These are phyloP conservation scores for Pteronura brasiliensis DNA, from an alignment of 2,113 vertebrate species.

Conservation along the genomic window DNA sequence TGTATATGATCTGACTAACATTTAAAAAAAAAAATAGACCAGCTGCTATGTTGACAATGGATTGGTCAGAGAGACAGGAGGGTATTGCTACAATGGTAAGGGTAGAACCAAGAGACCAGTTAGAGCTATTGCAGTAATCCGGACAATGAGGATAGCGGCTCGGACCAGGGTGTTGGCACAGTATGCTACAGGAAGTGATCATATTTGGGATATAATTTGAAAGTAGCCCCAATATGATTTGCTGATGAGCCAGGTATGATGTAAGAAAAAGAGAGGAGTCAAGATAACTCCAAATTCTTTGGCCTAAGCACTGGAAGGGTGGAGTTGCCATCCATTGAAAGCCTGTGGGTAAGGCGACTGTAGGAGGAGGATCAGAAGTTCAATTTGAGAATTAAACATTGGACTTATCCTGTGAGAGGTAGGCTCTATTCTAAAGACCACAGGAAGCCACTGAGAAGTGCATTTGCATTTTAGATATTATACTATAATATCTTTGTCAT, in stretches of 20 bases:
- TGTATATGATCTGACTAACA: background rate
- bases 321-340: background rate
- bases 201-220: background rate
- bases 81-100: background rate
- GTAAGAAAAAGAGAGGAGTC: background rate
- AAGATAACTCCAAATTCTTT: background rate
- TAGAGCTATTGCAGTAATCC: background rate
- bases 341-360: background rate
- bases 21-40: background rate
- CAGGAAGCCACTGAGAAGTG: background rate
- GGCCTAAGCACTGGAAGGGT: background rate
- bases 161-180: background rate
- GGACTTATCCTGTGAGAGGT: background rate
- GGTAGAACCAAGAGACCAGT: background rate
- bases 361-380: background rate
- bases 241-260: background rate
- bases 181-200: background rate
- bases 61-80: too few relatives aligned
- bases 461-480: background rate
- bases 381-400: background rate
- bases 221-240: slow-evolving; percentile 7
- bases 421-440: background rate
- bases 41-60: background rate
- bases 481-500: background rate
- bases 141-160: background rate